A percentile compares a stretch with the other conserved stretches of the same genome.
Evolutionary conservation across 2,888 invertebrate genomes (phyloP).

Genomic region (Hydraecia micacea): DNA sequence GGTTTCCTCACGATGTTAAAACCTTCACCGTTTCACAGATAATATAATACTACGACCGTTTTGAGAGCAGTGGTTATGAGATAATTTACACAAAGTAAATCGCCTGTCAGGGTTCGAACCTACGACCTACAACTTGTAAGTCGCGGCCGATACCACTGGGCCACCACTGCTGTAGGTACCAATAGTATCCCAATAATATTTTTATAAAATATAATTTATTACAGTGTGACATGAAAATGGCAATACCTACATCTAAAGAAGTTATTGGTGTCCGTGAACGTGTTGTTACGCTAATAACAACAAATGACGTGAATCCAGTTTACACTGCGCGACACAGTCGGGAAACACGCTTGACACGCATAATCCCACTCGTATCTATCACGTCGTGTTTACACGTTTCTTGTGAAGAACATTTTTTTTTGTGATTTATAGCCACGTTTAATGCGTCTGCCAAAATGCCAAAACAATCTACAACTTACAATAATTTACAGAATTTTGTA

Average conservation of each 20-base stretch:
- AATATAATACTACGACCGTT: no score
- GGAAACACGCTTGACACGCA: background rate
- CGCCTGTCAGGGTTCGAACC: no score
- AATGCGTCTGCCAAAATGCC: background rate
- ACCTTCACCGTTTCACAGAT: no score
- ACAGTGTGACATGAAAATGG: background rate
- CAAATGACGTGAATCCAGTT: background rate
- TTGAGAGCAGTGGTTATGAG: background rate
- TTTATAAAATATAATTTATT: background rate
- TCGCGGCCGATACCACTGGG: no score
- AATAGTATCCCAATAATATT: background rate
- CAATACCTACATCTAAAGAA: background rate
- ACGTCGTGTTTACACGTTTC: conserved; percentile 19
- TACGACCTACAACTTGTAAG: no score
- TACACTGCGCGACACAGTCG: background rate
- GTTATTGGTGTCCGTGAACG: background rate
- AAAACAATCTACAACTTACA: background rate
- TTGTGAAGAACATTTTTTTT: background rate
- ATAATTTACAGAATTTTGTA: background rate
- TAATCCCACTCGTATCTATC: background rate
- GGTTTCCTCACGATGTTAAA: background rate
- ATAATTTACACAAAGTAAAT: background rate
- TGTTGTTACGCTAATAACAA: background rate
- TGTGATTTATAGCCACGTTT: background rate
- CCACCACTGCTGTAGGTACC: no score